Conservation (phyloP, 2,113 vertebrate genomes). For the Uropsilus gracilis region DNA sequence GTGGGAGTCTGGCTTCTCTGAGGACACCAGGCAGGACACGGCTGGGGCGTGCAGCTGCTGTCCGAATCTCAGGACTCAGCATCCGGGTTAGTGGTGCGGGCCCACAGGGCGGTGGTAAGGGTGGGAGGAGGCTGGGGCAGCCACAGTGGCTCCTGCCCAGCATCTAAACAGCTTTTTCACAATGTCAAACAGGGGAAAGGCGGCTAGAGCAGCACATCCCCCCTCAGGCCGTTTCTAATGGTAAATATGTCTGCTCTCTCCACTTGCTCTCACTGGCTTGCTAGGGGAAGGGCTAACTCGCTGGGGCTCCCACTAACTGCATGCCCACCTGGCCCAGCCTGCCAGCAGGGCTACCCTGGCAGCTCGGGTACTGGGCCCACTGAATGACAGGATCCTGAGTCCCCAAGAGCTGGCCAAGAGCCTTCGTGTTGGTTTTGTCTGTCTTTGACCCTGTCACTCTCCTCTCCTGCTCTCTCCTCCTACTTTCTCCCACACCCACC, state of each 20-base stretch:
- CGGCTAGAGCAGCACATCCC: constrained; percentile 93
- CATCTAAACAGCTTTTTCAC: constrained; percentile 92
- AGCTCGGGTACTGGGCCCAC: constrained; percentile 22
- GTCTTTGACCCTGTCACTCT: not conserved
- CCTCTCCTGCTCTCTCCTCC: not conserved
- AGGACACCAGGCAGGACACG: constrained; percentile 7
- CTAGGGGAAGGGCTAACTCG: constrained; percentile 76
- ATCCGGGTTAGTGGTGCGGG: constrained; percentile 32
- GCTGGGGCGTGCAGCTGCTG: not conserved
- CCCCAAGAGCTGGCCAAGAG: constrained; percentile 24
- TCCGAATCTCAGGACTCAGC: not conserved
- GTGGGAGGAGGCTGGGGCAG: constrained; percentile 23
- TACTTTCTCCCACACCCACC: not conserved
- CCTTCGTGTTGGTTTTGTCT: not conserved
- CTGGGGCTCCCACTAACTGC: constrained; percentile 83
- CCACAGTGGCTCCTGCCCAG: constrained; percentile 36
- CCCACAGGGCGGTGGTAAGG: not conserved
- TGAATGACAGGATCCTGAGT: constrained; percentile 3
- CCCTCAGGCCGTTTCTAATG: constrained; percentile 97
- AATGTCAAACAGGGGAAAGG: constrained; percentile 96
- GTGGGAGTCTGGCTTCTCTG: not conserved
- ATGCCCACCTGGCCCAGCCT: constrained; percentile 77
- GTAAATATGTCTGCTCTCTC: constrained; percentile 95
- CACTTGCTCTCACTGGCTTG: constrained; percentile 75
- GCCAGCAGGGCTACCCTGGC: constrained; percentile 15